Base-by-base conservation (phyloP, 2,797 vertebrate genomes). In the Crax fasciolata region DNA sequence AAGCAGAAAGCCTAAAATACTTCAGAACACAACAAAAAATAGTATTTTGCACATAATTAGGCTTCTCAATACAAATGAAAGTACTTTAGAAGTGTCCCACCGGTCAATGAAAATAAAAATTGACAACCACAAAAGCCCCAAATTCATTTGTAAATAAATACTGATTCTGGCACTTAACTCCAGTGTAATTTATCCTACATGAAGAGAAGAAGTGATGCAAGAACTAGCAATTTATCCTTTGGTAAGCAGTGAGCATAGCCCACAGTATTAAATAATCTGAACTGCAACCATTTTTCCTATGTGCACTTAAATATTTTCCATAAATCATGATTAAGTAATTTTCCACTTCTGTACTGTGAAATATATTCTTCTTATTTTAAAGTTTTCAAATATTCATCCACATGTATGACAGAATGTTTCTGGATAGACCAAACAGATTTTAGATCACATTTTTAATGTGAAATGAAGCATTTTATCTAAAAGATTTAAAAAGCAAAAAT, bases 401-500 rank as follows among this genome's bases (percentile, higher is more conserved):
- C 7, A 30, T 25, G 61, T 76, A 61, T n/a, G 51, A 87, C 25
- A 85, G 54, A 65, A 91, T 9, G 15, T 54, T 93, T 92, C 32
- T 48, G 39, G 79, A 74, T 54, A 61, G 16, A 19, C 46, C 84
- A 70, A 58, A 38, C 59, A 41, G 61, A 65, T 58, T 77, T 25
- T 52, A 8, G 38, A 49, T 41, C 17, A 23, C 18, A n/a, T 62
- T 95, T 87, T 84, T 65, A 82, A 84, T 57, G 8, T 67, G 41
- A 79, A 82, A 52, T 80, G 28, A 59, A 84, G 41, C 44, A 82
- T 74, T 43, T 14, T 48, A 81, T 35, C 52, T 41, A 5, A 14
- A 57, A 75, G 28, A 58, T n/a, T 89, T 55, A 41, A 90, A 96
- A 89, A 96, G 48, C 12, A 95, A 96, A 96, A 90, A 89, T 71